These are phyloP conservation scores for Chaetura pelagica DNA, from an alignment of 2,113 vertebrate species.

Conservation along the genomic window DNA sequence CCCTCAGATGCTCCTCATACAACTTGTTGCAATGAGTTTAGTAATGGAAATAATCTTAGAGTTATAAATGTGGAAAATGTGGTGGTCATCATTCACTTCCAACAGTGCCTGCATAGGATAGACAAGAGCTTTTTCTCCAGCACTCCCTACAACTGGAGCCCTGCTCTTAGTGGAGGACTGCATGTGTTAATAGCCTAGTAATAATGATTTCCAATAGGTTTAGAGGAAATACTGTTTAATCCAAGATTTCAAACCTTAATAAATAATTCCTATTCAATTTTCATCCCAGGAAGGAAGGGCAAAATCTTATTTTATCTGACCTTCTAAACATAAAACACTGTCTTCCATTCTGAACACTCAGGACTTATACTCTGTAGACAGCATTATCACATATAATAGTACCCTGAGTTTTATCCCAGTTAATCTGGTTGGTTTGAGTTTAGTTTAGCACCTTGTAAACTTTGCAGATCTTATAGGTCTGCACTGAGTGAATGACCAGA, in stretches of 20 bases:
- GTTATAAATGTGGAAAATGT: not conserved
- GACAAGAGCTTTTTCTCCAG: not conserved
- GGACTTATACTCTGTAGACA: not conserved
- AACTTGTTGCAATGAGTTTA: not conserved
- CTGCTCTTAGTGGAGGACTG: not conserved
- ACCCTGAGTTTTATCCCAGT: not conserved
- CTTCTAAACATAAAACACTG: not conserved
- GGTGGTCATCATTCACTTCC: not conserved
- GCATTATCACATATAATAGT: not conserved
- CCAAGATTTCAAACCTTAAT: not conserved
- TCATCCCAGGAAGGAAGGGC: not conserved
- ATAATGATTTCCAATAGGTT: not conserved
- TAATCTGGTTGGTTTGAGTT: not conserved
- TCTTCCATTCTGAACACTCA: not conserved
- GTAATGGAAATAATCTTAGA: not conserved
- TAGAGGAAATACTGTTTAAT: not conserved
- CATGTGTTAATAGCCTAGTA: not conserved
- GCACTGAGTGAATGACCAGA: not conserved
- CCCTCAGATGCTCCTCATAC: no score
- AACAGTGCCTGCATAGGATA: not conserved
- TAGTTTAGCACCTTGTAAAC: slow-evolving; percentile 61
- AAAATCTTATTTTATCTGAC: not conserved
- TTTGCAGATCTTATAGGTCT: slow-evolving; percentile 16
- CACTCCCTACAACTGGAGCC: not conserved
- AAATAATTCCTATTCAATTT: not conserved